Conservation (phyloP, 2,797 vertebrate species). For the Gambelia wislizenii region DNA sequence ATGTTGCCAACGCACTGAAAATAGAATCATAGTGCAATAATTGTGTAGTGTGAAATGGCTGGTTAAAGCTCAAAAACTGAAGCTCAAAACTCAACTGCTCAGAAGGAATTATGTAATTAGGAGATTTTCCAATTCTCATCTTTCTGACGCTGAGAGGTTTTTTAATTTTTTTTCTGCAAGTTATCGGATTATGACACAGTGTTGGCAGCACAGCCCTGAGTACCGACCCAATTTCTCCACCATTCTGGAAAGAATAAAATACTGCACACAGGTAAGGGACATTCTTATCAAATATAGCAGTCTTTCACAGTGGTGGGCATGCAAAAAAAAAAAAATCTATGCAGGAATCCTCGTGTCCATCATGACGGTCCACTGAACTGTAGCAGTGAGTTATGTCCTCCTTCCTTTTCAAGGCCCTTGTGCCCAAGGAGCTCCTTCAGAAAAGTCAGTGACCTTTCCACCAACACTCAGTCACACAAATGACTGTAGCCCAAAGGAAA, state of each 20-base stretch:
- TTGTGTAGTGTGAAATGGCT: neutral
- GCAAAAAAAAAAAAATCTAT: too few species aligned
- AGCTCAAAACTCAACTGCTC: neutral
- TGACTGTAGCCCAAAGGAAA: neutral
- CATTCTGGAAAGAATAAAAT: constrained; percentile 91
- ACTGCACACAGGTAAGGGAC: constrained; percentile 88
- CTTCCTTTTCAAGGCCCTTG: neutral
- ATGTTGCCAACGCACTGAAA: too few species aligned
- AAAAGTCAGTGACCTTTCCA: neutral
- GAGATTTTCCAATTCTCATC: neutral
- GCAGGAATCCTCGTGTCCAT: neutral
- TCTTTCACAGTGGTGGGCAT: too few species aligned
- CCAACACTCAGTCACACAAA: neutral
- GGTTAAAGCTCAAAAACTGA: neutral
- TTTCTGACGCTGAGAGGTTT: neutral
- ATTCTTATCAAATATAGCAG: neutral
- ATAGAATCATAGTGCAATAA: too few species aligned
- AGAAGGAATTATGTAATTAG: neutral
- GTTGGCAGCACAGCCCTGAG: constrained; percentile 94
- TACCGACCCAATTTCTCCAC: constrained; percentile 91
- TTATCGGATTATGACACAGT: constrained; percentile 93
- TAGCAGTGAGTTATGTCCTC: too few species aligned
- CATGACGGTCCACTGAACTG: neutral
- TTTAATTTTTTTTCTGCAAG: constrained; percentile 72
- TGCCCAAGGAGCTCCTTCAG: neutral